Conservation (phyloP, 37 sponge, comb jelly and placozoan species). For the Mnemiopsis leidyi region DNA sequence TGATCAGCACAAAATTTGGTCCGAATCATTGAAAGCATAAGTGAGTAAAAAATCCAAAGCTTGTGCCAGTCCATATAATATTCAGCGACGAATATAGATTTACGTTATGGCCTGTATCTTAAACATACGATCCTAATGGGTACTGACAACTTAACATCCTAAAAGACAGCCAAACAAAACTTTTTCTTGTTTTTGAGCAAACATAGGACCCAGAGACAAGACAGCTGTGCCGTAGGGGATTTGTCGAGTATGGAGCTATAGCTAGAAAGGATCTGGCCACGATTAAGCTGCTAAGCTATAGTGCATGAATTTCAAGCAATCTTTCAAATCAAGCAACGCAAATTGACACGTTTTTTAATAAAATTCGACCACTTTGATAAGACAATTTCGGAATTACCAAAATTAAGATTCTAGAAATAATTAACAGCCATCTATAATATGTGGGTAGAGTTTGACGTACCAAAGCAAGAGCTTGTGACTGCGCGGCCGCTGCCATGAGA, state of each 20-base stretch:
- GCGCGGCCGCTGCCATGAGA: slow-evolving; percentile 56
- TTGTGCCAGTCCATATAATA: too few species aligned
- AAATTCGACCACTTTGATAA: too few species aligned
- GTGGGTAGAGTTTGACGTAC: too few species aligned
- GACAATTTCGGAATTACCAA: too few species aligned
- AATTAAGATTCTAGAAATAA: too few species aligned
- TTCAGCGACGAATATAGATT: too few species aligned
- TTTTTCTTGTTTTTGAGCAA: not conserved
- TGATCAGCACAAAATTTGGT: too few species aligned
- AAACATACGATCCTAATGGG: too few species aligned
- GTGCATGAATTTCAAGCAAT: not conserved
- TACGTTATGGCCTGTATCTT: too few species aligned
- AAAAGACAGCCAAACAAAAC: not conserved
- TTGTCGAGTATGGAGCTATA: not conserved
- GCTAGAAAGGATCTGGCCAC: not conserved
- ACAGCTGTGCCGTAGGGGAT: not conserved
- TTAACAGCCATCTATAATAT: not conserved
- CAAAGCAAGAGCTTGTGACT: slow-evolving; percentile 57
- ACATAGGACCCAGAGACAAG: not conserved
- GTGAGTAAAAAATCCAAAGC: too few species aligned
- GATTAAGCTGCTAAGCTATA: not conserved
- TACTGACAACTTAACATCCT: too few species aligned
- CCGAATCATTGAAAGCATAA: too few species aligned
- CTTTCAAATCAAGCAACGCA: not conserved
- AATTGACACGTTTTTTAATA: not conserved